Evolutionary conservation across 64 coral and sea anemone genomes (phyloP).

Genomic region (Actinia equina): DNA sequence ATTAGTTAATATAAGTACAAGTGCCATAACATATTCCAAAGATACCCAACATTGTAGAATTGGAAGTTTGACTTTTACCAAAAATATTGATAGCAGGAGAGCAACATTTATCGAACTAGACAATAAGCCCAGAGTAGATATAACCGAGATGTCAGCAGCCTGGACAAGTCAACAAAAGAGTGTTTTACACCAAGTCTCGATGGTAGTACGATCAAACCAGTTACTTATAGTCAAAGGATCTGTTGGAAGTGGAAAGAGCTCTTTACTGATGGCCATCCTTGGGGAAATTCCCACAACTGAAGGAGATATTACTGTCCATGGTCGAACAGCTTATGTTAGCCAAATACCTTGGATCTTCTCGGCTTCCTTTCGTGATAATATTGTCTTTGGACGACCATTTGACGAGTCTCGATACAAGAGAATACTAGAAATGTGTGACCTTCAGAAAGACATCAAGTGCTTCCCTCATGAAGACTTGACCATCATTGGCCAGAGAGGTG

Average conservation of each 20-base stretch:
- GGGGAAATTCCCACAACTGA: background rate
- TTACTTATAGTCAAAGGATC: background rate
- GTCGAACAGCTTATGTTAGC: background rate
- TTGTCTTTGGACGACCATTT: conserved; percentile 15
- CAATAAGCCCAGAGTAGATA: background rate
- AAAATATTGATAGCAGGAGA: background rate
- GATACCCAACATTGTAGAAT: background rate
- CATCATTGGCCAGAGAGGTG: background rate
- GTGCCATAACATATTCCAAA: background rate
- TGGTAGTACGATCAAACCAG: background rate
- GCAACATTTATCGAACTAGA: background rate
- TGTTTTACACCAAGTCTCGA: background rate
- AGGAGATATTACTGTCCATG: no score
- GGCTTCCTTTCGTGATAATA: no score
- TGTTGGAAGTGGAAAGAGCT: conserved; percentile 36
- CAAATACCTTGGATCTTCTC: background rate
- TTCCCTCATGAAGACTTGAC: background rate
- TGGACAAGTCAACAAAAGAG: background rate
- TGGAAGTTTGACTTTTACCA: background rate
- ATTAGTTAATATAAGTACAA: background rate
- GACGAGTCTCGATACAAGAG: conserved; percentile 5
- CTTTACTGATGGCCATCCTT: conserved; percentile 12
- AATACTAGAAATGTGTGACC: conserved; percentile 28
- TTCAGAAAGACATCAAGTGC: conserved; percentile 30
- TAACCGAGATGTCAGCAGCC: background rate